Evolutionary conservation across 2,888 invertebrate genomes (phyloP), one percentile per base, ranked within the genome.

Genomic region (Apomyelois bistriatella): DNA sequence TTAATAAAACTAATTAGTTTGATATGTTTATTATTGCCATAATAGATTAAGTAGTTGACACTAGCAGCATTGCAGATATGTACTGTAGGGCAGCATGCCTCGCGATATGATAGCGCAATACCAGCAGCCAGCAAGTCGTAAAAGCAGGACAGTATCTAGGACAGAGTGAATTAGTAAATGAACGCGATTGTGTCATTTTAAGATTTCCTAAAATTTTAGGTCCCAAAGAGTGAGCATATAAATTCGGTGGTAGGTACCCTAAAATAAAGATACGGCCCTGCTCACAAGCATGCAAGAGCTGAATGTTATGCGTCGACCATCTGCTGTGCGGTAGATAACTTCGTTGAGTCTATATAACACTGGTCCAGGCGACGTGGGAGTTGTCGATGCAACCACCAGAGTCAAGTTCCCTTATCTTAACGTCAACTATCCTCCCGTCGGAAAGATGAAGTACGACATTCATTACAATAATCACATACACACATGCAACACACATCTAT

Each of bases 401-500:
- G 87, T 89, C 90, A 90, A 85, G 72, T 89, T 90, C 88, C 87
- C 78, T 80, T 75, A 79, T 85, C 79, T 88, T 86, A 87, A 83
- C 68, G 70, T 78, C 80, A 85, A 86, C 85, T 85, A 85, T 85
- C 87, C 76, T 76, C 74, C 73, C 79, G 77, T 81, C 78, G 66
- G 68, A 79, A 82, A 86, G 86, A 88, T 86, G 85, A 85, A 82
- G 85, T 86, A 89, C 89, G 90, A 89, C 88, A 88, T 82, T 70
- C 78, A 88, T 79, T 70, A 82, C 74, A 70, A 75, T 76, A 74
- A 76, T 70, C 76, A 85, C 82, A 74, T 76, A 89, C 85, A 89
- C 88, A 88, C 88, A 89, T 88, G 87, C 88, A 88, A 89, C 89
- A 90, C 90, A 88, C 86, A 85, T 82, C 86, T 88, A 87, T 79